Conservation (phyloP, 2,888 invertebrate genomes). For the Zygaena filipendulae region DNA sequence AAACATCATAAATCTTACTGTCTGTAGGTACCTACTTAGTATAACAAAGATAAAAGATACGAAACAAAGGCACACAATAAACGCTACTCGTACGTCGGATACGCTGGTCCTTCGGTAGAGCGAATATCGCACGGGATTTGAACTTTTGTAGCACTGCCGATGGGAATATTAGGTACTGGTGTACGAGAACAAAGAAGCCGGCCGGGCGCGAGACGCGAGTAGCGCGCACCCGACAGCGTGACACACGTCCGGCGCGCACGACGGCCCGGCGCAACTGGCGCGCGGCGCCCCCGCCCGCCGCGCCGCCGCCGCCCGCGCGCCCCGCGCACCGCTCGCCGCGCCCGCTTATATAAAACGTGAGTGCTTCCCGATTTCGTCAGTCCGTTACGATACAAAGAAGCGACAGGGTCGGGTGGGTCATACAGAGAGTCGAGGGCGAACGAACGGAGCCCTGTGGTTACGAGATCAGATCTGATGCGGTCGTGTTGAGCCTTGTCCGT, state of each 20-base stretch:
- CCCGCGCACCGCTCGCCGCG: slow-evolving; percentile 45
- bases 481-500: slow-evolving; percentile 51
- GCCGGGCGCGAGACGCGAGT: slow-evolving; percentile 36
- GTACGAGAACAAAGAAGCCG: slow-evolving; percentile 61
- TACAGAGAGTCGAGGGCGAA: slow-evolving; percentile 50
- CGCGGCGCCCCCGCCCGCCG: slow-evolving; percentile 52
- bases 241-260: slow-evolving; percentile 30
- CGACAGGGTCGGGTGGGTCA: slow-evolving; percentile 63
- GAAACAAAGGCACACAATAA: too few species aligned
- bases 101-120: too few species aligned
- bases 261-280: slow-evolving; percentile 44
- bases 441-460: slow-evolving; percentile 62
- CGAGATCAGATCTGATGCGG: slow-evolving; percentile 67
- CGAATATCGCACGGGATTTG: too few species aligned
- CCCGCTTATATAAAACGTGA: slow-evolving; percentile 55
- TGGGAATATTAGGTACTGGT: too few species aligned
- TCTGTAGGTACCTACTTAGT: too few species aligned
- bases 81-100: too few species aligned
- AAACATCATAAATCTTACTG: too few species aligned
- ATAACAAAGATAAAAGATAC: too few species aligned
- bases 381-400: slow-evolving; percentile 60
- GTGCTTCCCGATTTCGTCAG: slow-evolving; percentile 49
- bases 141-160: too few species aligned
- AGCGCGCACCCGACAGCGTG: too few species aligned
- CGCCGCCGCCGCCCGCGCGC: slow-evolving; percentile 41